Evolutionary conservation across 2,888 invertebrate species (phyloP).

Genomic region (Pelosia muscerda): DNA sequence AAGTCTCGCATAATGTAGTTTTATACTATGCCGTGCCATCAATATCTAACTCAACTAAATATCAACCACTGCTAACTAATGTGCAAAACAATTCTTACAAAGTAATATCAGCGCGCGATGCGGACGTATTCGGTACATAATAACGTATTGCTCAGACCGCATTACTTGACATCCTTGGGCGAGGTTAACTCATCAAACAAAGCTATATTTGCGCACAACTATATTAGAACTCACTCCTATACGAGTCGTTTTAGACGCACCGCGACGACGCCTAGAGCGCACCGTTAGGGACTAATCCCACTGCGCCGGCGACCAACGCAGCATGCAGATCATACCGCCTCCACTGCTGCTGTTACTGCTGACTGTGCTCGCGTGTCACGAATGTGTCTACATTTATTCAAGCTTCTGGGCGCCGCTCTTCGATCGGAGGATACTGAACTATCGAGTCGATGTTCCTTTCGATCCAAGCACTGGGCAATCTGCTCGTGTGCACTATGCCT

Average conservation of each 20-base stretch:
- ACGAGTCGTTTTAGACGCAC: background rate
- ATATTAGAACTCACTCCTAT: background rate
- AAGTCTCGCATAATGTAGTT: background rate
- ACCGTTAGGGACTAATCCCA: no score
- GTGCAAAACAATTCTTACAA: background rate
- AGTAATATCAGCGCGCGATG: background rate
- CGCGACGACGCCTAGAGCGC: background rate
- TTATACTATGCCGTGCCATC: background rate
- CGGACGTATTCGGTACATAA: background rate
- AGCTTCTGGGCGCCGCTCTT: conserved; percentile 80
- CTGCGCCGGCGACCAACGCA: background rate
- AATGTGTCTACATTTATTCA: conserved; percentile 63
- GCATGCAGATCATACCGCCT: conserved; percentile 2
- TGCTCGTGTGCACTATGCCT: conserved; percentile 59
- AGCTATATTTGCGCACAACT: conserved; percentile 25
- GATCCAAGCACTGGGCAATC: conserved; percentile 62
- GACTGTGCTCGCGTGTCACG: conserved; percentile 39
- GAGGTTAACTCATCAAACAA: conserved; percentile 30
- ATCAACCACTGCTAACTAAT: background rate
- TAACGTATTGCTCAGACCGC: background rate
- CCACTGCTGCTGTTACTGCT: conserved; percentile 8
- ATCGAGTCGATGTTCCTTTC: conserved; percentile 70
- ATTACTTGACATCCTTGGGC: conserved; percentile 33
- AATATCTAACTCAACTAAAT: background rate
- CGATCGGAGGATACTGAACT: conserved; percentile 70